These are phyloP conservation scores for Torymus texanus DNA, from an alignment of 2,888 invertebrate species.

Conservation along the genomic window DNA sequence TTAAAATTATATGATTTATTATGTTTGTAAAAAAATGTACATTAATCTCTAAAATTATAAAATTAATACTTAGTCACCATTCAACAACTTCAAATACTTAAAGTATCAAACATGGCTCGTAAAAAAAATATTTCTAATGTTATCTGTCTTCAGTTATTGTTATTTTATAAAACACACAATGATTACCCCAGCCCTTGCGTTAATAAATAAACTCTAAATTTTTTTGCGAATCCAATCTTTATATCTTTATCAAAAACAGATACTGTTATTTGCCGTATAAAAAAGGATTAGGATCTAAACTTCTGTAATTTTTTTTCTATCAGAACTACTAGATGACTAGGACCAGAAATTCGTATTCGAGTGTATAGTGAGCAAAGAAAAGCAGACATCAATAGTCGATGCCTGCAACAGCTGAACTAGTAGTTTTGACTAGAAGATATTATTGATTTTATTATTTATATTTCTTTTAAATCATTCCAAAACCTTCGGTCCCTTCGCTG, in stretches of 20 bases:
- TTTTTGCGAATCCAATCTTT: conserved; percentile 47
- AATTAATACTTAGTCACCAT: conserved; percentile 5
- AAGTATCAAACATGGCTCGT: conserved; percentile 1
- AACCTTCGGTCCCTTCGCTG: conserved; percentile 96
- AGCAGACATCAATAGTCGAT: conserved; percentile 45
- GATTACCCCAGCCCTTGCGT: conserved; percentile 37
- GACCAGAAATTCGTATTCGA: conserved; percentile 53
- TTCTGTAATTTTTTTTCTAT: conserved; percentile 40
- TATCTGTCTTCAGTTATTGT: background rate
- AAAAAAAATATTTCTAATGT: conserved; percentile 47
- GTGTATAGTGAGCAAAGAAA: conserved; percentile 51
- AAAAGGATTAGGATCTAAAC: conserved; percentile 51
- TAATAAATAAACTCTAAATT: conserved; percentile 39
- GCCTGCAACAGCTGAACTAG: conserved; percentile 51
- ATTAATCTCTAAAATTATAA: conserved; percentile 16
- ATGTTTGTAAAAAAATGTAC: conserved; percentile 8
- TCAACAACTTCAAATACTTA: conserved; percentile 9
- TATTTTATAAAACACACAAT: conserved; percentile 30
- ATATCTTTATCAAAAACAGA: conserved; percentile 56
- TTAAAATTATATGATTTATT: conserved; percentile 22
- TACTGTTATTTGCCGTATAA: conserved; percentile 54
- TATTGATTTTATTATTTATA: conserved; percentile 43
- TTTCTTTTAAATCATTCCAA: conserved; percentile 82
- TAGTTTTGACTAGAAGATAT: conserved; percentile 59
- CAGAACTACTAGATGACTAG: conserved; percentile 48